Conservation (phyloP, 1,140 invertebrate genomes). For the Papilio polytes region DNA sequence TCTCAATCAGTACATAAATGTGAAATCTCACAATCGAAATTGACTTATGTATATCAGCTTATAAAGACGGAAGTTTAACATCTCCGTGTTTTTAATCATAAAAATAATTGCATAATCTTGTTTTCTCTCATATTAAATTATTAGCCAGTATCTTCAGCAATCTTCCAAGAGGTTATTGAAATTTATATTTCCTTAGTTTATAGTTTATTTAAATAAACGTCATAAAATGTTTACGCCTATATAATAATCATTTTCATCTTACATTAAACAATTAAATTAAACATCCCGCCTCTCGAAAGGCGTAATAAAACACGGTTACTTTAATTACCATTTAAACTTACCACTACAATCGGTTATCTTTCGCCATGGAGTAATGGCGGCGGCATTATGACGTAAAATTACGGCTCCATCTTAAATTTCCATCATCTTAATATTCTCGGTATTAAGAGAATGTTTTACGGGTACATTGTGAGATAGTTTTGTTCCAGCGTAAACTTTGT, state of each 20-base stretch:
- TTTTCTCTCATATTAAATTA: background rate
- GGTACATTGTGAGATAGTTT: conserved; percentile 42
- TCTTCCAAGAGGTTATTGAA: conserved; percentile 3
- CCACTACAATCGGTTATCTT: conserved; percentile 35
- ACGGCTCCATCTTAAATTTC: conserved; percentile 37
- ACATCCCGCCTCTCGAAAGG: conserved; percentile 2
- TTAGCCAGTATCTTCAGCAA: background rate
- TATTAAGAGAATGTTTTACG: conserved; percentile 30
- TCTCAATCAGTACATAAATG: background rate
- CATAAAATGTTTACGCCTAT: conserved; percentile 29
- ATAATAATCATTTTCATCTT: conserved; percentile 38
- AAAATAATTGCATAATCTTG: conserved; percentile 18
- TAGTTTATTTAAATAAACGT: conserved; percentile 35
- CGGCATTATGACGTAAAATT: conserved; percentile 33
- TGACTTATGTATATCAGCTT: background rate
- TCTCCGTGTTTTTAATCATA: background rate
- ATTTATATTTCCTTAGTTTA: conserved; percentile 20
- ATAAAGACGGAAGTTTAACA: background rate
- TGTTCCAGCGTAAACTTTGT: conserved; percentile 42
- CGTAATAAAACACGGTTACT: conserved; percentile 37
- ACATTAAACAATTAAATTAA: conserved; percentile 41
- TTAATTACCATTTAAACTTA: conserved; percentile 39
- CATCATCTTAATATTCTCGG: conserved; percentile 28
- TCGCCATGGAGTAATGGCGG: conserved; percentile 28
- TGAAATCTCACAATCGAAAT: background rate